phyloP scores from a whole-genome alignment of 2,888 invertebrate genomes.

The Auanema freiburgensis region DNA sequence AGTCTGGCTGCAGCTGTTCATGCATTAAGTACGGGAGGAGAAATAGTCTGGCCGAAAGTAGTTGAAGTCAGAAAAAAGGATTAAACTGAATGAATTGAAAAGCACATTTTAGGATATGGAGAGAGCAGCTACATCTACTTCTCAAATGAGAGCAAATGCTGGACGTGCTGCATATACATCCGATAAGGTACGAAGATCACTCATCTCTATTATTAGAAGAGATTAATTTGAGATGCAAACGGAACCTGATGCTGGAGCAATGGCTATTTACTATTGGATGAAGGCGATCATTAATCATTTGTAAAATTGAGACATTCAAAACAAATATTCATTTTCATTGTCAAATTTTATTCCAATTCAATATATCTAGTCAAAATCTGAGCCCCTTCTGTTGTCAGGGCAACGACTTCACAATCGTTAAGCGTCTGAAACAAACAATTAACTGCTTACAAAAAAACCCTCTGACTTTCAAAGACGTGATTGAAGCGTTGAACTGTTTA shows the following conservation, averaged over 20 bases:
- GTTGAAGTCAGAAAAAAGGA: background rate
- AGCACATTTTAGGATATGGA: constrained; percentile 35
- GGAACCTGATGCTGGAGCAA: constrained; percentile 55
- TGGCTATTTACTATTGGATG: constrained; percentile 50
- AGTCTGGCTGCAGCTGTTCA: constrained; percentile 8
- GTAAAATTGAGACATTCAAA: background rate
- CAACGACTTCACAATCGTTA: background rate
- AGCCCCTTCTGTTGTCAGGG: background rate
- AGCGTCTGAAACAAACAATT: background rate
- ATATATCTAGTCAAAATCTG: background rate
- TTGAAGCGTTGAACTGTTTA: background rate
- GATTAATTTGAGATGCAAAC: constrained; percentile 31
- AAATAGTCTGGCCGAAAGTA: constrained; percentile 10
- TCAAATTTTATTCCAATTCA: background rate
- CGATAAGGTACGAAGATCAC: constrained; percentile 3
- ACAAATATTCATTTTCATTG: background rate
- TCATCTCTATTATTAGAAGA: background rate
- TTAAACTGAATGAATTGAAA: background rate
- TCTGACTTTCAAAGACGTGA: background rate
- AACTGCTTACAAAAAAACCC: background rate
- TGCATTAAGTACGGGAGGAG: background rate
- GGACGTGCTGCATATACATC: constrained; percentile 57
- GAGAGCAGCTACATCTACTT: constrained; percentile 42
- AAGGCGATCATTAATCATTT: constrained; percentile 28
- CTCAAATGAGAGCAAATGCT: constrained; percentile 44